A percentile compares a stretch with the other conserved stretches of the same genome.
These are phyloP conservation scores for Pseudopipra pipra DNA, from an alignment of 2,113 vertebrate genomes.

Conservation along the genomic window DNA sequence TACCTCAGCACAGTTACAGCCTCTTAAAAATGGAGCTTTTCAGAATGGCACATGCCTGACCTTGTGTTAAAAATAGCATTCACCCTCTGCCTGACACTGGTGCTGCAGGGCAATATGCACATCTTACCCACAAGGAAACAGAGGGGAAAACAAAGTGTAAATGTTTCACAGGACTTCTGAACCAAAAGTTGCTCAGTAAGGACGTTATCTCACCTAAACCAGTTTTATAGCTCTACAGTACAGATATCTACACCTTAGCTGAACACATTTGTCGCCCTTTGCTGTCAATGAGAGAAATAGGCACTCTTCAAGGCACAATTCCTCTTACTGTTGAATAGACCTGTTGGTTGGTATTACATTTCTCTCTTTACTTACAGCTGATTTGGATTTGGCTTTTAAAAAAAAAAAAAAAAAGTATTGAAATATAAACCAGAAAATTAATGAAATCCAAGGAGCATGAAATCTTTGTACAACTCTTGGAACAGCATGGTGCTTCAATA, in stretches of 20 bases:
- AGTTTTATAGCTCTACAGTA: not conserved
- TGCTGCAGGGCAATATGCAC: rapidly evolving
- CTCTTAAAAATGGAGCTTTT: not conserved
- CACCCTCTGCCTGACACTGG: not conserved
- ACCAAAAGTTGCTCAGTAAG: not conserved
- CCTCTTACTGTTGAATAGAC: not conserved
- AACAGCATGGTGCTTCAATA: not conserved
- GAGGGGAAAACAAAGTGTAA: not conserved
- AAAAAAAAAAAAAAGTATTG: not conserved
- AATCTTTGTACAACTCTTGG: not conserved
- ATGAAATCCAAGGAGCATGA: not conserved
- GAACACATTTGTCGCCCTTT: not conserved
- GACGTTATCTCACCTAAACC: not conserved
- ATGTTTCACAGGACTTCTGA: not conserved
- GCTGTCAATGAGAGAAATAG: not conserved
- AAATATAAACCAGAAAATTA: not conserved
- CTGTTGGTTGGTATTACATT: not conserved
- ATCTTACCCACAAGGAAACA: not conserved
- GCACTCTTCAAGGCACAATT: not conserved
- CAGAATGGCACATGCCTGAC: not conserved
- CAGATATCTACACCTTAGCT: not conserved
- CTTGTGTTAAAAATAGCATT: not conserved
- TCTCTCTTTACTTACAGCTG: not conserved
- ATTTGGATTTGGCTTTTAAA: not conserved
- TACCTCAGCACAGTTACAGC: not conserved